Percentiles rank a stretch among this genome's conserved stretches.
phyloP scores from a whole-genome alignment of 2,888 invertebrate species.

The Ditula angustiorana region DNA sequence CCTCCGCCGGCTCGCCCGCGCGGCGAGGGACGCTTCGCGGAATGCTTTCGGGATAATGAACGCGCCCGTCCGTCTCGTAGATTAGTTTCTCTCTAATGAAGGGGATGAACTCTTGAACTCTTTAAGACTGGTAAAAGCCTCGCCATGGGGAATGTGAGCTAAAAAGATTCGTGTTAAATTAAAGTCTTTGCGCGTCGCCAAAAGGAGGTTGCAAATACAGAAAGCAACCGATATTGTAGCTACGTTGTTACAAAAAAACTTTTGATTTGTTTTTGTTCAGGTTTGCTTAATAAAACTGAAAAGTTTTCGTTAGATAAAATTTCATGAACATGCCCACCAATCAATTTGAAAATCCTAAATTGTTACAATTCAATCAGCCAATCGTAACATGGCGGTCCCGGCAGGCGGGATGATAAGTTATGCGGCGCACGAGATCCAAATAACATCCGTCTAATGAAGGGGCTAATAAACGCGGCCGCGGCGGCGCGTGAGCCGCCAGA shows the following conservation, averaged over 20 bases:
- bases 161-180: slow-evolving; percentile 30
- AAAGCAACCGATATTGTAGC: neutral
- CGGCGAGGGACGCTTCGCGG: slow-evolving; percentile 12
- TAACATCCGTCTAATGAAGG: slow-evolving; percentile 41
- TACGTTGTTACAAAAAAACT: neutral
- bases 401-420: slow-evolving; percentile 33
- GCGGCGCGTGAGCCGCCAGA: slow-evolving; percentile 4
- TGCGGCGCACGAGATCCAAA: slow-evolving; percentile 39
- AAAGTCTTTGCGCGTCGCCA: slow-evolving; percentile 3
- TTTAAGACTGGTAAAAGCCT: slow-evolving; percentile 8
- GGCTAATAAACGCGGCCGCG: slow-evolving; percentile 38
- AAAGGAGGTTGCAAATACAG: neutral
- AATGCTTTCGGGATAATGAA: slow-evolving; percentile 44
- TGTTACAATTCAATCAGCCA: slow-evolving; percentile 36
- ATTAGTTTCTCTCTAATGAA: slow-evolving; percentile 40
- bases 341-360: slow-evolving; percentile 30
- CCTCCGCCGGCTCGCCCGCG: slow-evolving; percentile 37
- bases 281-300: no score
- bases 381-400: neutral
- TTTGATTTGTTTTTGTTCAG: neutral
- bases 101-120: slow-evolving; percentile 41
- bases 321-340: neutral
- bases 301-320: neutral
- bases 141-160: slow-evolving; percentile 8
- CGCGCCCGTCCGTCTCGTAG: slow-evolving; percentile 25